Conservation (phyloP, 2,113 vertebrate species). For the Megaceryle torquata region DNA sequence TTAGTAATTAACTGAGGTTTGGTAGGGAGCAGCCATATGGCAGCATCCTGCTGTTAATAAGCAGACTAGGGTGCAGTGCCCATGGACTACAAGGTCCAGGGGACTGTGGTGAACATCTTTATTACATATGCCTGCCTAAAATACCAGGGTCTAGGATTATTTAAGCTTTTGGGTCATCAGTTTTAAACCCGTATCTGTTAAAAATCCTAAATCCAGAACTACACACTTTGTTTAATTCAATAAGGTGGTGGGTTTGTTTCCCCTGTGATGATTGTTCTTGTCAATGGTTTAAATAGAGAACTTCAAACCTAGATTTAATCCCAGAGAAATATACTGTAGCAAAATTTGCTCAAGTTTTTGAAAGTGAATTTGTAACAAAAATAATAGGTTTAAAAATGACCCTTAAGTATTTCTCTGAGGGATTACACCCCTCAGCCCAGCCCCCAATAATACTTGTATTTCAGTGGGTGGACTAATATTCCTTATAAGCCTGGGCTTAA, state of each 20-base stretch:
- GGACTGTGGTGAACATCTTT: neutral
- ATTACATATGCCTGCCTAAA: neutral
- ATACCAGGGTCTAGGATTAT: neutral
- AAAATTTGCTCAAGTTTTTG: neutral
- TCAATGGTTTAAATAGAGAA: neutral
- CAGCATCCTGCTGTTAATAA: neutral
- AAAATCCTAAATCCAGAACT: neutral
- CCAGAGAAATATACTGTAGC: neutral
- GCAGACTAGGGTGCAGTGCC: neutral
- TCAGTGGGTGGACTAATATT: neutral
- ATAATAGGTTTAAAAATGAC: neutral
- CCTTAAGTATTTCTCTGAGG: neutral
- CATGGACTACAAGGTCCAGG: neutral
- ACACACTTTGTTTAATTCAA: fast-evolving
- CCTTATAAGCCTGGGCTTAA: neutral
- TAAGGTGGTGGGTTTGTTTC: neutral
- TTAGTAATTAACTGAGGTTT: neutral
- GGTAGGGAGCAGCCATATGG: neutral
- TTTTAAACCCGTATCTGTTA: neutral
- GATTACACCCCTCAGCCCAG: neutral
- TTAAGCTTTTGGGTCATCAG: neutral
- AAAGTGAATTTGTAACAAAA: neutral
- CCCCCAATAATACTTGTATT: neutral
- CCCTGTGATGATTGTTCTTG: neutral
- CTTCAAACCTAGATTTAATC: neutral